Percentiles rank a stretch among this genome's conserved stretches.
phyloP scores from a whole-genome alignment of 2,113 vertebrate genomes.

The Pelodiscus sinensis region DNA sequence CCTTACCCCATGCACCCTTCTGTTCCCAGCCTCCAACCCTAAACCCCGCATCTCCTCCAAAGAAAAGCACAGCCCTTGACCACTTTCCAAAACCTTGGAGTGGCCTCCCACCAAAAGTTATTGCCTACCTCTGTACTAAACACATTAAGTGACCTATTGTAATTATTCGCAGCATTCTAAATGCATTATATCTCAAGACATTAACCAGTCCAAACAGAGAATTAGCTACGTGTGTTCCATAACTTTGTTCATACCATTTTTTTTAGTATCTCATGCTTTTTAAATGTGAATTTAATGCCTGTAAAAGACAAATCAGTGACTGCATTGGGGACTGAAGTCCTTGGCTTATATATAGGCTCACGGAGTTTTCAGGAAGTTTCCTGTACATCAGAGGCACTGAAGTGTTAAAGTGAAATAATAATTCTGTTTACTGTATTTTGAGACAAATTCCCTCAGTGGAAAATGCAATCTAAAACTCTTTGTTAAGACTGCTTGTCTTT shows the following conservation, averaged over 20 bases:
- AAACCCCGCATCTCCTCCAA: too few relatives aligned
- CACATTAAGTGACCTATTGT: background rate
- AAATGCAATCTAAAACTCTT: constrained; percentile 1
- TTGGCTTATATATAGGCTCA: accelerated
- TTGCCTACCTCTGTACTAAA: background rate
- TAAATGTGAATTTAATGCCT: background rate
- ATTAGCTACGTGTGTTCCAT: background rate
- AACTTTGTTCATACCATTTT: background rate
- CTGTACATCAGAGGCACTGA: background rate
- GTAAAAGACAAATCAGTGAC: background rate
- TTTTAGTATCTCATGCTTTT: background rate
- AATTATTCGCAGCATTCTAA: background rate
- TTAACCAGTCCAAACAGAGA: background rate
- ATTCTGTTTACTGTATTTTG: background rate
- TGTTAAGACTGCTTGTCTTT: background rate
- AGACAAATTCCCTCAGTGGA: background rate
- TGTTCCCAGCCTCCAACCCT: too few relatives aligned
- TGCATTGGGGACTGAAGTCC: background rate
- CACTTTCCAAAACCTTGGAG: too few relatives aligned
- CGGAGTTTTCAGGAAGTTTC: background rate
- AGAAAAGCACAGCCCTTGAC: too few relatives aligned
- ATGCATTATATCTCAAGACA: background rate
- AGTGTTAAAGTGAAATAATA: background rate
- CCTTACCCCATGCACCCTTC: too few relatives aligned
- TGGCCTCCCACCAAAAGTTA: too few relatives aligned